These are phyloP conservation scores for Encarsia formosa DNA, from an alignment of 2,888 invertebrate genomes.

Conservation along the genomic window DNA sequence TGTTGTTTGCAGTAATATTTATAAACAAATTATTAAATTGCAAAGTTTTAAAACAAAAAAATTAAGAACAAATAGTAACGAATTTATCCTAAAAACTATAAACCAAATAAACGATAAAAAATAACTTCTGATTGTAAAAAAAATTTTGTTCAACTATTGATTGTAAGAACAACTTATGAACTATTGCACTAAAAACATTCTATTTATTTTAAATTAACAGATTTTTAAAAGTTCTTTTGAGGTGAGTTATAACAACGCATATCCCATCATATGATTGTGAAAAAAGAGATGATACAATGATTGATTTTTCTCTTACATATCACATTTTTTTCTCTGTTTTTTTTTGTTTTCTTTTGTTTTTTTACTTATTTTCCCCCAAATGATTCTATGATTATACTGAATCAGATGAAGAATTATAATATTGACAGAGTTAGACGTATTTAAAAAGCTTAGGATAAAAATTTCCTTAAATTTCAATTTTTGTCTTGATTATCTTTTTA, in stretches of 20 bases:
- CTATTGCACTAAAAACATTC: conserved; percentile 13
- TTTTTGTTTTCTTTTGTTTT: conserved; percentile 5
- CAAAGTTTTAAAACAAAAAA: too few species aligned
- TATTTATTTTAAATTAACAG: conserved; percentile 6
- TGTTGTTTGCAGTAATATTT: too few species aligned
- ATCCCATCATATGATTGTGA: conserved; percentile 31
- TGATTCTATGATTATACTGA: conserved; percentile 7
- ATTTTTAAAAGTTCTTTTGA: conserved; percentile 9
- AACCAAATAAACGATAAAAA: too few species aligned
- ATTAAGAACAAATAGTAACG: too few species aligned
- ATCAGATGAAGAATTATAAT: conserved; percentile 17
- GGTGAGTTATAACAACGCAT: conserved; percentile 26
- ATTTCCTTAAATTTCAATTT: conserved; percentile 22
- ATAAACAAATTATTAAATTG: too few species aligned
- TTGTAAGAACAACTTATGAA: too few species aligned
- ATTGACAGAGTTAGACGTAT: conserved; percentile 17
- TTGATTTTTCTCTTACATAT: conserved; percentile 12
- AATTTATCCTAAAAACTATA: too few species aligned
- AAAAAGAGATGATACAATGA: conserved; percentile 16
- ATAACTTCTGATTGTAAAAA: too few species aligned
- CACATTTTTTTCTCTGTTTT: conserved; percentile 11
- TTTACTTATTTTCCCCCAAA: conserved; percentile 5
- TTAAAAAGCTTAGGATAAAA: conserved; percentile 25
- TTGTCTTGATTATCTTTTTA: conserved; percentile 24
- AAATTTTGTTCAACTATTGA: too few species aligned